Conservation (phyloP, 2,113 vertebrate genomes). For the Procapra przewalskii region DNA sequence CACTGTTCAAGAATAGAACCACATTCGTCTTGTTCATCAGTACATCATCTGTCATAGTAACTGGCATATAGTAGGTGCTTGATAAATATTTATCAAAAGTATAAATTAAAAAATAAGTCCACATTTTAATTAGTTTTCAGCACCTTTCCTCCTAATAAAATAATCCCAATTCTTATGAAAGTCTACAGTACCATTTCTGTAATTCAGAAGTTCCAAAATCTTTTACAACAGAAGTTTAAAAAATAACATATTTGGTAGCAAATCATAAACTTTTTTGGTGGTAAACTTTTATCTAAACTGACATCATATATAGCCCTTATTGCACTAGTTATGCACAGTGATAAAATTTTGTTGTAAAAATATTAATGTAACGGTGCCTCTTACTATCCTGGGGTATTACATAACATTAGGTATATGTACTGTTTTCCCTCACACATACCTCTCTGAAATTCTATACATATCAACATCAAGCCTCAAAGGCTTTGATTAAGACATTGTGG, state of each 20-base stretch:
- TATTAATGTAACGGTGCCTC: neutral
- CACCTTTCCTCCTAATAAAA: neutral
- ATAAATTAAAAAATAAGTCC: neutral
- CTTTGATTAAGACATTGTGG: neutral
- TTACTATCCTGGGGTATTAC: neutral
- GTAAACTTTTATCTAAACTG: neutral
- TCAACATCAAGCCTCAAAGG: neutral
- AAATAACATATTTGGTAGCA: neutral
- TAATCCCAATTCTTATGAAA: neutral
- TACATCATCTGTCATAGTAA: neutral
- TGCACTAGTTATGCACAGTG: neutral
- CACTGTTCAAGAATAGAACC: neutral
- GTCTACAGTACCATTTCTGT: neutral
- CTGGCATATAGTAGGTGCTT: neutral
- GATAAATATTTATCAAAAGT: neutral
- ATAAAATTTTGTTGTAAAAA: neutral
- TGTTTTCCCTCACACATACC: neutral
- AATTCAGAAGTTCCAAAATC: neutral
- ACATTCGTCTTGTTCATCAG: neutral
- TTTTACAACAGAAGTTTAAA: neutral
- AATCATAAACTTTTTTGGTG: neutral
- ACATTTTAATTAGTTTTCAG: neutral
- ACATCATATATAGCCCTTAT: neutral
- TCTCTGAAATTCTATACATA: neutral
- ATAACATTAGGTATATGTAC: neutral